Percentiles rank a stretch among this genome's conserved stretches.
phyloP scores from a whole-genome alignment of 1,140 invertebrate genomes.

The Lepeophtheirus salmonis region DNA sequence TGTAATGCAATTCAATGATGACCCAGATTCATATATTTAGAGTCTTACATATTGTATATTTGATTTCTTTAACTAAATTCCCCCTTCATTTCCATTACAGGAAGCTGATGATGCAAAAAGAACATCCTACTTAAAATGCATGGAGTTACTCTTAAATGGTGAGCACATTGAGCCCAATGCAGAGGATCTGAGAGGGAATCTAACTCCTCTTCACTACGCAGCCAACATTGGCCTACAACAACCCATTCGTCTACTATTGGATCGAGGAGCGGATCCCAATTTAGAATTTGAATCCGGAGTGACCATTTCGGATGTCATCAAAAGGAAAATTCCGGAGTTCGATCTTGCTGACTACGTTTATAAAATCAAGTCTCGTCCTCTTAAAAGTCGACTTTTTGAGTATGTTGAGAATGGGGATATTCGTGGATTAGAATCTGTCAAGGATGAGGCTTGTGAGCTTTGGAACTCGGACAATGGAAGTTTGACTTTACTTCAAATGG shows the following conservation, averaged over 20 bases:
- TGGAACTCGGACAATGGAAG: conserved; percentile 14
- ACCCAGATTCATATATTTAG: too few relatives aligned
- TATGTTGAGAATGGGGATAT: background rate
- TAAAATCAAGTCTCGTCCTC: background rate
- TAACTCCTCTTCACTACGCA: background rate
- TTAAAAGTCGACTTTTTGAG: background rate
- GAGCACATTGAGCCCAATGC: conserved; percentile 8
- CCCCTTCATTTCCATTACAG: background rate
- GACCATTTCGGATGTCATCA: background rate
- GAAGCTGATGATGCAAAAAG: background rate
- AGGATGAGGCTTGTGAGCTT: background rate
- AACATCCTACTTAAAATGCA: background rate
- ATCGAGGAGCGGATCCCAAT: background rate
- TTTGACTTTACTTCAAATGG: conserved; percentile 4
- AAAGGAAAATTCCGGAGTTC: conserved; percentile 1
- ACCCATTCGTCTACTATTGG: background rate
- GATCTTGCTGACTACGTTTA: background rate
- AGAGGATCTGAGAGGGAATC: background rate
- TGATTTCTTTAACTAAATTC: background rate
- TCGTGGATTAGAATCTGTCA: background rate
- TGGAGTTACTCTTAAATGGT: background rate
- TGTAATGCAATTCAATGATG: too few relatives aligned
- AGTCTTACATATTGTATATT: too few relatives aligned
- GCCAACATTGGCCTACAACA: background rate
- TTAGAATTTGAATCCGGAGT: background rate